A percentile compares a stretch with the other conserved stretches of the same genome.
These are phyloP conservation scores for mouse (Mus musculus) DNA, from an alignment of 2,113 vertebrate species.

Conservation along the genomic window DNA sequence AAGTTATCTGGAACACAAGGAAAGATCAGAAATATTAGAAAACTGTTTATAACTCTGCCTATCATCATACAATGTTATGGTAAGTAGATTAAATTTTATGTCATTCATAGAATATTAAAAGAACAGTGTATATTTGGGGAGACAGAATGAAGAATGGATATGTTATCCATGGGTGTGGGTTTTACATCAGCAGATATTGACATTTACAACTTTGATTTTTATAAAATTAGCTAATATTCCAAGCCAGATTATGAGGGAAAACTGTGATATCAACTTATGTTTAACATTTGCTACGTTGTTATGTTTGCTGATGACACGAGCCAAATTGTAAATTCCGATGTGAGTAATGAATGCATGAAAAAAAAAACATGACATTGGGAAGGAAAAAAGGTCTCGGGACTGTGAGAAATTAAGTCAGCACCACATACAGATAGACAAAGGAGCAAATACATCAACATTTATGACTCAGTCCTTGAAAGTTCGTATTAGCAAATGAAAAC, in stretches of 20 bases:
- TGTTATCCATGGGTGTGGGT: neutral
- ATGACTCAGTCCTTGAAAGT: conserved; percentile 64
- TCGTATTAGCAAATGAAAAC: conserved; percentile 77
- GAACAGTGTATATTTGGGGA: neutral
- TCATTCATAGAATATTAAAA: neutral
- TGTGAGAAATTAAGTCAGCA: conserved; percentile 66
- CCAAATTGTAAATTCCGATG: conserved; percentile 56
- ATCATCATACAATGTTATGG: neutral
- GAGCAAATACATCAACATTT: conserved; percentile 60
- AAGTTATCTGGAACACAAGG: neutral
- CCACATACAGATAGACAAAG: conserved; percentile 48
- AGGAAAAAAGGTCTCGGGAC: conserved; percentile 65
- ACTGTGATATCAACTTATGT: conserved; percentile 34
- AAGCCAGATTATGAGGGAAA: conserved; percentile 36
- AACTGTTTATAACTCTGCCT: neutral
- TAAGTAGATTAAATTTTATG: neutral
- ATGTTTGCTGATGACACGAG: conserved; percentile 53
- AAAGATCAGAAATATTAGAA: neutral
- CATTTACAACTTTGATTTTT: neutral
- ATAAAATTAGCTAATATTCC: conserved; percentile 46
- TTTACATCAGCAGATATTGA: neutral
- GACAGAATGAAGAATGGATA: neutral
- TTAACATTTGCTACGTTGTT: conserved; percentile 39
- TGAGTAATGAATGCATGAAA: conserved; percentile 66
- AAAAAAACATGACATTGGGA: conserved; percentile 55